phyloP scores from a whole-genome alignment of 2,888 invertebrate species.

The Macropis europaea region DNA sequence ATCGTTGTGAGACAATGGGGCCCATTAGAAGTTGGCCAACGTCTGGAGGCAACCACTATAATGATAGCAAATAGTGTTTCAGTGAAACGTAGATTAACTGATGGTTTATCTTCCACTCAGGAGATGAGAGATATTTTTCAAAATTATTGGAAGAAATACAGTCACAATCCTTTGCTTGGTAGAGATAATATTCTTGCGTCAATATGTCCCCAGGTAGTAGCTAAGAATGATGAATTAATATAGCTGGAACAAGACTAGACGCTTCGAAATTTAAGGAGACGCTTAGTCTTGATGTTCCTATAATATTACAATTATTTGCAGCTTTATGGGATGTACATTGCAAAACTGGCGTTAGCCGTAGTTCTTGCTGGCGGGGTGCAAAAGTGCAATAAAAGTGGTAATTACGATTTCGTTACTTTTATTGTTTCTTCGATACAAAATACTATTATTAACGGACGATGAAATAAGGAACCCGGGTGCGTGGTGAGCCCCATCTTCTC shows the following conservation, averaged over 20 bases:
- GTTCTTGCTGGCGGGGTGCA: conserved; percentile 83
- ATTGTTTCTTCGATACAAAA: conserved; percentile 55
- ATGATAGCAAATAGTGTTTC: conserved; percentile 74
- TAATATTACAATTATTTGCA: conserved; percentile 70
- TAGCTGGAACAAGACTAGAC: too few species aligned
- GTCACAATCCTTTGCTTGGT: conserved; percentile 84
- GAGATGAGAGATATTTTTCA: conserved; percentile 87
- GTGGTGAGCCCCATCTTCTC: conserved; percentile 92
- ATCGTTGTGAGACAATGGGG: conserved; percentile 88
- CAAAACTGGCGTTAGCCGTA: conserved; percentile 91
- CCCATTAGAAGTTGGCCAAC: conserved; percentile 82
- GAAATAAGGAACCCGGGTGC: conserved; percentile 80
- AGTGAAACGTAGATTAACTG: conserved; percentile 71
- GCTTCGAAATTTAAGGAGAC: too few species aligned
- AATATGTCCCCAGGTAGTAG: conserved; percentile 89
- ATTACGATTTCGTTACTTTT: conserved; percentile 73
- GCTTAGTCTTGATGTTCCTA: too few species aligned
- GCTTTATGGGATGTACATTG: conserved; percentile 93
- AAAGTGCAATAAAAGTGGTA: conserved; percentile 80
- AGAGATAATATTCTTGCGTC: conserved; percentile 90
- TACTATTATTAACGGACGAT: conserved; percentile 1
- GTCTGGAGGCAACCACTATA: conserved; percentile 83
- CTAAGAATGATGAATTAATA: too few species aligned
- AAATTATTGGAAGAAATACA: conserved; percentile 87
- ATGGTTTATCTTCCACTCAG: conserved; percentile 67